Evolutionary conservation across 2,113 vertebrate genomes (phyloP).

Genomic region (Pterocles gutturalis): DNA sequence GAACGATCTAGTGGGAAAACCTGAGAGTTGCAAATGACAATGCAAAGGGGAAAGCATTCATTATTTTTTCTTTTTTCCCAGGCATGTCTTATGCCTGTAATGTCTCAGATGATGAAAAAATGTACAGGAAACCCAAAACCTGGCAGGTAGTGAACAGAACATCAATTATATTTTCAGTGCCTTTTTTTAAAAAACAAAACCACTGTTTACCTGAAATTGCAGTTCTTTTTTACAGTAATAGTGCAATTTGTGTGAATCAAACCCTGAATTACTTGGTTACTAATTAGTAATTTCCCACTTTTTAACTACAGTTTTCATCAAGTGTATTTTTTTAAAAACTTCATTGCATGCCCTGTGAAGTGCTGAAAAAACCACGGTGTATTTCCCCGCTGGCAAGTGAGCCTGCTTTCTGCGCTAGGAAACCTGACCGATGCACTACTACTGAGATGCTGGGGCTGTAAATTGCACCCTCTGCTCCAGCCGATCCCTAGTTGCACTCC

Average conservation of each 20-base stretch:
- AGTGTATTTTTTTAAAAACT: background rate
- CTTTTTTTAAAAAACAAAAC: background rate
- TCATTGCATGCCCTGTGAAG: background rate
- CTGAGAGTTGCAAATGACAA: conserved; percentile 73
- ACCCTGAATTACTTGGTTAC: conserved; percentile 72
- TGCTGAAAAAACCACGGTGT: conserved; percentile 2
- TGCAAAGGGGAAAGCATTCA: conserved; percentile 38
- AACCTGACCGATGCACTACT: accelerated
- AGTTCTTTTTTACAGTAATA: conserved; percentile 68
- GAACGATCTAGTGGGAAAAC: conserved; percentile 70
- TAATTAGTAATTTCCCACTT: conserved; percentile 74
- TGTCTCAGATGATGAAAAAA: conserved; percentile 65
- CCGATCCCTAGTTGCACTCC: accelerated
- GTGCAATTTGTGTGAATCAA: conserved; percentile 70
- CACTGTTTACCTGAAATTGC: conserved; percentile 56
- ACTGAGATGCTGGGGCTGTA: background rate
- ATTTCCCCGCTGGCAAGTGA: background rate
- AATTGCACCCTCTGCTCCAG: accelerated
- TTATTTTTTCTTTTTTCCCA: conserved; percentile 53
- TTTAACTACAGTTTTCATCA: conserved; percentile 66
- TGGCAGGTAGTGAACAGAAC: conserved; percentile 69
- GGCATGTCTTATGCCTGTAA: conserved; percentile 64
- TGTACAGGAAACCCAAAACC: conserved; percentile 53
- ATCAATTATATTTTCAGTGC: conserved; percentile 55
- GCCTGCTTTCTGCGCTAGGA: background rate